Percentiles rank a stretch among this genome's conserved stretches.
Evolutionary conservation across 2,113 vertebrate species (phyloP).

Genomic region (Leptobrachium ailaonicum): DNA sequence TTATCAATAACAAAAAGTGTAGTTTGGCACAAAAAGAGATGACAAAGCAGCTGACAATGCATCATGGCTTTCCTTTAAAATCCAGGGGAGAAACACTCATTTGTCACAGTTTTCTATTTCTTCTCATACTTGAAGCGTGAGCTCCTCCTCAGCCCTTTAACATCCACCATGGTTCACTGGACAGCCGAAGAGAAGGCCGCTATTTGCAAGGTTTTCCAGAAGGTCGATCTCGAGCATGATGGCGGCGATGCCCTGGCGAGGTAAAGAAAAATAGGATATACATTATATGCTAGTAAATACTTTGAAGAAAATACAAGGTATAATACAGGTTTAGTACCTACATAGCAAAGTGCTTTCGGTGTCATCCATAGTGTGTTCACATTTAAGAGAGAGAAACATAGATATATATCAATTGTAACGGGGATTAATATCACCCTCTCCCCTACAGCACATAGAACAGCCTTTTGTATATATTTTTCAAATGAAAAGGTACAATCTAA

Average conservation of each 20-base stretch:
- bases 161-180: constrained; percentile 66
- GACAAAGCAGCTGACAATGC: neutral
- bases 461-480: too few relatives aligned
- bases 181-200: constrained; percentile 58
- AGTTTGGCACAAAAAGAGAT: neutral
- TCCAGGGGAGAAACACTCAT: neutral
- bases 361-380: too few relatives aligned
- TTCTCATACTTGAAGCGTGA: neutral
- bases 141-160: neutral
- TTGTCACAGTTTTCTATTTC: neutral
- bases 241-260: constrained; percentile 62
- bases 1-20: neutral
- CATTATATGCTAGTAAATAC: neutral
- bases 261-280: constrained; percentile 43
- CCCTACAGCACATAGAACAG: too few relatives aligned
- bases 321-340: too few relatives aligned
- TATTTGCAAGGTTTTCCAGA: constrained; percentile 46
- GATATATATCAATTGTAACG: too few relatives aligned
- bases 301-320: neutral
- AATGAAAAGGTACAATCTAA: too few relatives aligned
- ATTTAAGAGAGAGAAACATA: too few relatives aligned
- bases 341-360: too few relatives aligned
- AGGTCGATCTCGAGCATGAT: constrained; percentile 25
- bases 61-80: neutral
- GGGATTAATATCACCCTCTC: too few relatives aligned